A percentile compares a stretch with the other conserved stretches of the same genome.
Evolutionary conservation across 2,797 vertebrate genomes (phyloP).

Genomic region (Melanogrammus aeglefinus): DNA sequence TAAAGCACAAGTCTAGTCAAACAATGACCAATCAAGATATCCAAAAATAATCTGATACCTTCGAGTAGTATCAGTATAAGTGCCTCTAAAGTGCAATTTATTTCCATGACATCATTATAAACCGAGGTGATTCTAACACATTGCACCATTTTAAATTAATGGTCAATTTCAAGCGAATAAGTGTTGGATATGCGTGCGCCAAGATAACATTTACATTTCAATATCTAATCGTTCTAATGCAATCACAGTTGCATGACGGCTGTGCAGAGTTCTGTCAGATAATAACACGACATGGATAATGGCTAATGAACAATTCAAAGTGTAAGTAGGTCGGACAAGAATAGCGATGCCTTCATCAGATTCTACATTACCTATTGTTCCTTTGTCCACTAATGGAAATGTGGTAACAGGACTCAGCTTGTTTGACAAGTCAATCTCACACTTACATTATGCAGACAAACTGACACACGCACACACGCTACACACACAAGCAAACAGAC

Average conservation of each 20-base stretch:
- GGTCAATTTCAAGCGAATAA: not conserved
- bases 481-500: not conserved
- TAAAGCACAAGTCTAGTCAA: not conserved
- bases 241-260: not conserved
- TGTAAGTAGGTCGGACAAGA: not conserved
- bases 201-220: not conserved
- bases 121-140: not conserved
- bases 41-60: too few species aligned
- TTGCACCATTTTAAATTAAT: not conserved
- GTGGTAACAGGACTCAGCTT: not conserved
- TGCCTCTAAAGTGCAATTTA: not conserved
- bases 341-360: not conserved
- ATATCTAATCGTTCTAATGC: not conserved
- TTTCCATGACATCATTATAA: not conserved
- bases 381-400: not conserved
- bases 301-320: not conserved
- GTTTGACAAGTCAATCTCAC: not conserved
- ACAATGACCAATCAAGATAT: too few species aligned
- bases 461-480: not conserved
- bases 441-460: constrained; percentile 30
- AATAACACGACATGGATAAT: not conserved
- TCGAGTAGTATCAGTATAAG: too few species aligned
- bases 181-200: not conserved
- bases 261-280: not conserved
- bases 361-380: not conserved